A percentile compares a stretch with the other conserved stretches of the same genome.
Conservation (phyloP, 92 coral and sea anemone species). For the Micromussa lordhowensis region DNA sequence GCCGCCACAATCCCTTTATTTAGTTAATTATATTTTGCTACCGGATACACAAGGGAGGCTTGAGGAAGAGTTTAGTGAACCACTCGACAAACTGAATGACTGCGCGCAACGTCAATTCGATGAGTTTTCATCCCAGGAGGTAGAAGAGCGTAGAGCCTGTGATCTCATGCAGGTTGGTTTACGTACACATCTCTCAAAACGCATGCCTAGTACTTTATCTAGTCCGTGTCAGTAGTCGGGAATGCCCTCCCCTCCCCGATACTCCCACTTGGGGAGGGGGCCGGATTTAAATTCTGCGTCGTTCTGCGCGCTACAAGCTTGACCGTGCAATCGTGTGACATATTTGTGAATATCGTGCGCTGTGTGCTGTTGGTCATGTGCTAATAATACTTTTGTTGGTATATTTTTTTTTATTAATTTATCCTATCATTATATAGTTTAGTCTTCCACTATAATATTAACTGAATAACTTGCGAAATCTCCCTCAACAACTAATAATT, state of each 20-base stretch:
- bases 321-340: not conserved
- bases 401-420: too few species aligned
- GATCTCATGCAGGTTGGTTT: not conserved
- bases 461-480: not conserved
- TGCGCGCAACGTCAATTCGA: not conserved
- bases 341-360: not conserved
- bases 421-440: not conserved
- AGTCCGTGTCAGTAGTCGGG: too few species aligned
- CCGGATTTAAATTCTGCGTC: not conserved
- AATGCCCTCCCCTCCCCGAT: not conserved
- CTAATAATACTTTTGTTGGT: not conserved
- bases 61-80: not conserved
- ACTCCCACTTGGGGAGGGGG: not conserved
- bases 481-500: not conserved
- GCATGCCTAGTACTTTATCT: not conserved
- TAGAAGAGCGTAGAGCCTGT: not conserved
- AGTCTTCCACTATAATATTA: not conserved
- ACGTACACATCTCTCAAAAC: not conserved
- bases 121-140: not conserved
- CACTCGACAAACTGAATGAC: not conserved
- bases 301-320: not conserved
- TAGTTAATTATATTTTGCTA: not conserved
- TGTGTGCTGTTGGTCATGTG: not conserved
- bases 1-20: not conserved
- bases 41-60: not conserved